A percentile compares a stretch with the other conserved stretches of the same genome.
Evolutionary conservation across 2,888 invertebrate species (phyloP).

Genomic region (Eristalis arbustorum): DNA sequence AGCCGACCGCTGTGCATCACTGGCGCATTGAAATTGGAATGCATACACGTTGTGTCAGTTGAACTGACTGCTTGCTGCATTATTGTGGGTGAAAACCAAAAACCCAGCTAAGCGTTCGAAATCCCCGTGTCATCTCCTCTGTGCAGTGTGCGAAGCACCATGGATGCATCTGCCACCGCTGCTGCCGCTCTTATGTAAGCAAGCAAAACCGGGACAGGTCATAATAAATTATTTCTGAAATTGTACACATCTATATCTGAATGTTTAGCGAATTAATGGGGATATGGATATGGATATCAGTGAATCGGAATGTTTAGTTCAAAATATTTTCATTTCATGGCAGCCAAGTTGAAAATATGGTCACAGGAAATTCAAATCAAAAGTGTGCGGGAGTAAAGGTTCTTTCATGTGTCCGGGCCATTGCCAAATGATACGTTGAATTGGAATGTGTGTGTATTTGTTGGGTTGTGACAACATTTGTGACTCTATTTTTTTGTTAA

Average conservation of each 20-base stretch:
- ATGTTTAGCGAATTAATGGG: slow-evolving; percentile 35
- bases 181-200: background rate
- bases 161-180: background rate
- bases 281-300: background rate
- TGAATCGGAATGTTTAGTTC: background rate
- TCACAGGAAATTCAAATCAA: slow-evolving; percentile 54
- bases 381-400: background rate
- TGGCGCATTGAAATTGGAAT: slow-evolving; percentile 42
- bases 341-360: slow-evolving; percentile 41
- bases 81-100: slow-evolving; percentile 13
- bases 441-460: background rate
- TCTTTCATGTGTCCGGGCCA: background rate
- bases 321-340: slow-evolving; percentile 39
- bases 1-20: slow-evolving; percentile 7
- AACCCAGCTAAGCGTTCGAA: slow-evolving; percentile 34
- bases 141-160: slow-evolving; percentile 45
- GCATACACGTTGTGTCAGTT: slow-evolving; percentile 48
- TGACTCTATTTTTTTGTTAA: background rate
- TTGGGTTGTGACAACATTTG: background rate
- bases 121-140: slow-evolving; percentile 15
- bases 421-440: background rate
- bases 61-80: slow-evolving; percentile 19
- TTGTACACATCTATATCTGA: slow-evolving; percentile 63
- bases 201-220: background rate
- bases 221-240: slow-evolving; percentile 57